Evolutionary conservation across 2,113 vertebrate species (phyloP), one percentile per base, ranked within the genome.

Genomic region (Lepus timidus): DNA sequence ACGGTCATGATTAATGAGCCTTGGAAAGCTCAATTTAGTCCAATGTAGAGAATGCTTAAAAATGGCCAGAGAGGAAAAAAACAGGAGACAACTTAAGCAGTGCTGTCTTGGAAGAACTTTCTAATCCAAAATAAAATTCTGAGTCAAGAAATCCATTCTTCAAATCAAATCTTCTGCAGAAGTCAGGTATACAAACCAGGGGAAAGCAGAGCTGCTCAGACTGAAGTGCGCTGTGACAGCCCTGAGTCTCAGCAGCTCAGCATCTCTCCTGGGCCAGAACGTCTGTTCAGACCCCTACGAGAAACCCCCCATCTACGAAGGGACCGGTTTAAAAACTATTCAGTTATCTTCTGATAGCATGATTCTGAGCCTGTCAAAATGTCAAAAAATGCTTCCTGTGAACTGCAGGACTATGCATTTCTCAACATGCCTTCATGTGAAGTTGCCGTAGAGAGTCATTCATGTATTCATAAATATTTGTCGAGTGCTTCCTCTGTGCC

Each of bases 131-230:
- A 2, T 27, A 44, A 51, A 44, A 39, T 84, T 61, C 64, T 52
- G 49, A 74, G 80, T 61, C 74, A 68, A 62, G 39, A 49, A 89
- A 91, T n/a, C 31, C 19, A 55, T 64, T 90, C 73, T 90, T 96
- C 71, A 89, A 70, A 74, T 80, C 22, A 44, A 29, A 89, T 68
- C n/a, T 55, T 64, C 67, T 25, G 62, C 27, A 92, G 55, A 89
- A 83, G 49, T 4, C 81, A 89, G 80, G 67, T n/a, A 83, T 12
- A 75, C 17, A 81, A 74, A 75, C 9, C 68, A 81, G 67, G 44
- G 6, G 22, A 80, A 78, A 67, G 70, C 80, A 51, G 33, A 82
- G 33, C 23, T 23, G 2, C 36, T 55, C 44, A 12, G 14, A 44
- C 0, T 8, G 51, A 85, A 80, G 84, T 22, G 14, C 58, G 44